Percentiles rank a stretch among this genome's conserved stretches.
These are phyloP conservation scores for Enteromius mattozi DNA, from an alignment of 2,797 vertebrate genomes.

Conservation along the genomic window DNA sequence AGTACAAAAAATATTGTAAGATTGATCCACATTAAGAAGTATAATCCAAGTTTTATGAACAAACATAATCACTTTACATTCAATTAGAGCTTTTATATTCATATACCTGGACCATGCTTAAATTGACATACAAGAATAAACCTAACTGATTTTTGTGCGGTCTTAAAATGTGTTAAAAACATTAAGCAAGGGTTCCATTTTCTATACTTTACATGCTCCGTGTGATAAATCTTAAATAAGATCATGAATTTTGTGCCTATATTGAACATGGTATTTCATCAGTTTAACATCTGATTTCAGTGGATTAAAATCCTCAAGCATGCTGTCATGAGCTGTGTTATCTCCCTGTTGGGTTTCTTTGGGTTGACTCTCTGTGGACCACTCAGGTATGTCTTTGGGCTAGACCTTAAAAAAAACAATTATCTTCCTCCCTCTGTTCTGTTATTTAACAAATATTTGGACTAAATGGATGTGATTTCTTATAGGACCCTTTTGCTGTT, in stretches of 20 bases:
- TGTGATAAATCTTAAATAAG: not conserved
- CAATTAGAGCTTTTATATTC: not conserved
- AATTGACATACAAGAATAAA: not conserved
- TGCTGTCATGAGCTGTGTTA: conserved; percentile 89
- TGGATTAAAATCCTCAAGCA: conserved; percentile 97
- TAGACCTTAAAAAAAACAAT: not conserved
- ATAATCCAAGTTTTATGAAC: not conserved
- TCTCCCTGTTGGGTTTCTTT: conserved; percentile 95
- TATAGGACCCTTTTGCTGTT: conserved; percentile 91
- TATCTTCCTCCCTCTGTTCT: not conserved
- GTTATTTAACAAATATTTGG: not conserved
- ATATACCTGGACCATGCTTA: not conserved
- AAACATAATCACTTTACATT: not conserved
- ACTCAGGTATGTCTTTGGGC: conserved; percentile 83
- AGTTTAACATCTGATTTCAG: conserved; percentile 72
- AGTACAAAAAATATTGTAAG: not conserved
- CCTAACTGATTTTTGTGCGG: not conserved
- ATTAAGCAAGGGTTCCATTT: not conserved
- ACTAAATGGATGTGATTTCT: conserved; percentile 30
- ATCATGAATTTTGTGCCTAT: not conserved
- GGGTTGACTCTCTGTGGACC: conserved; percentile 97
- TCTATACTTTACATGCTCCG: not conserved
- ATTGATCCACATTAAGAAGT: not conserved
- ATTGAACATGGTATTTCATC: not conserved
- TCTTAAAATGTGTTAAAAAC: not conserved